A percentile compares a stretch with the other conserved stretches of the same genome.
These are phyloP conservation scores for Ophion ventricosus DNA, from an alignment of 2,888 invertebrate species.

Conservation along the genomic window DNA sequence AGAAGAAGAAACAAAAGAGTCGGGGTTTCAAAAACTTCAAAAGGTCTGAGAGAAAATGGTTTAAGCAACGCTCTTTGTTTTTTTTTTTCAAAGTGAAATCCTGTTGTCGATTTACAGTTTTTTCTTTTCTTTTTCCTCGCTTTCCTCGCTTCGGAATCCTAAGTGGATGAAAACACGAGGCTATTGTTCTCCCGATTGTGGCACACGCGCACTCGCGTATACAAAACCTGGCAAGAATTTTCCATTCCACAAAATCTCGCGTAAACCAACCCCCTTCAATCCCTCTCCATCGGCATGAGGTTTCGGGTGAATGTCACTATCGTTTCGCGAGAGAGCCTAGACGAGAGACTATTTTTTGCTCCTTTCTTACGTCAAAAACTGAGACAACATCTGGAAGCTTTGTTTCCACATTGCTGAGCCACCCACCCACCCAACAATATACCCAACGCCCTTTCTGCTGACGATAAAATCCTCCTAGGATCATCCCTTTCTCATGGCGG, in stretches of 20 bases:
- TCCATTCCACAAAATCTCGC: slow-evolving; percentile 47
- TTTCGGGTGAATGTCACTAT: slow-evolving; percentile 66
- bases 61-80: background rate
- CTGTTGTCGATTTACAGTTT: slow-evolving; percentile 28
- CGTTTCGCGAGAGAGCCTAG: slow-evolving; percentile 54
- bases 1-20: background rate
- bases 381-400: slow-evolving; percentile 43
- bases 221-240: slow-evolving; percentile 26
- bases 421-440: background rate
- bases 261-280: slow-evolving; percentile 7
- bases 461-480: slow-evolving; percentile 64
- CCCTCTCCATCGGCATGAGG: slow-evolving; percentile 17
- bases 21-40: slow-evolving; percentile 5
- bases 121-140: slow-evolving; percentile 13
- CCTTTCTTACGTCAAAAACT: slow-evolving; percentile 27
- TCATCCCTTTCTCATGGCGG: slow-evolving; percentile 53
- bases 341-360: slow-evolving; percentile 36
- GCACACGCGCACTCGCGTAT: background rate
- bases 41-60: slow-evolving; percentile 19
- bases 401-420: slow-evolving; percentile 51
- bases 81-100: slow-evolving; percentile 22
- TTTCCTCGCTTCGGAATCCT: slow-evolving; percentile 46
- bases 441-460: slow-evolving; percentile 22
- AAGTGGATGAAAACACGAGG: slow-evolving; percentile 55
- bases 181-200: slow-evolving; percentile 44